These are phyloP conservation scores for Cantharis nigra DNA, from an alignment of 2,888 invertebrate species.

Conservation along the genomic window DNA sequence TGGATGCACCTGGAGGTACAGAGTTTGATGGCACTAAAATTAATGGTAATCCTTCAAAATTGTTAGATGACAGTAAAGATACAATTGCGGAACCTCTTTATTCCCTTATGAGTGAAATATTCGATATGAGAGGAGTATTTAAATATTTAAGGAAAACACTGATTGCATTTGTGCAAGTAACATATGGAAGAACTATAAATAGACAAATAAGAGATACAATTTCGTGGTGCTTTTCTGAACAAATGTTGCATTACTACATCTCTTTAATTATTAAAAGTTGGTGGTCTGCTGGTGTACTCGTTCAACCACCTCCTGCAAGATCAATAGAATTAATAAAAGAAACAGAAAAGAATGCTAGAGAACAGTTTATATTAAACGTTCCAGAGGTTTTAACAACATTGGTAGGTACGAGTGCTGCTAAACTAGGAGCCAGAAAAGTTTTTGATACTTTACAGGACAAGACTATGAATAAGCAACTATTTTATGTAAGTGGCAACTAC, in stretches of 20 bases:
- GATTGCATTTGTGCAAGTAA: conserved; percentile 85
- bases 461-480: conserved; percentile 85
- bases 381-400: conserved; percentile 81
- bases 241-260: conserved; percentile 88
- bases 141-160: conserved; percentile 85
- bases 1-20: conserved; percentile 66
- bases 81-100: conserved; percentile 92
- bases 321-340: conserved; percentile 69
- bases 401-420: conserved; percentile 83
- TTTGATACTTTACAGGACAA: conserved; percentile 86
- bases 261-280: conserved; percentile 82
- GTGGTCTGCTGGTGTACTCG: conserved; percentile 86
- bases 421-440: conserved; percentile 81
- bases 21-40: conserved; percentile 54
- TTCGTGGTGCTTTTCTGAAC: conserved; percentile 85
- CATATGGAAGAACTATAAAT: conserved; percentile 91
- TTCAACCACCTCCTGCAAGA: conserved; percentile 59
- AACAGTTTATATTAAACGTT: conserved; percentile 73
- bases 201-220: conserved; percentile 88
- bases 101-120: conserved; percentile 83
- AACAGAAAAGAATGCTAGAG: conserved; percentile 70
- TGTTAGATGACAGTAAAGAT: conserved; percentile 71
- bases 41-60: conserved; percentile 51
- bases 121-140: conserved; percentile 87
- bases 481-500: conserved; percentile 73